Evolutionary conservation across 2,888 invertebrate species (phyloP).

Genomic region (Zele albiditarsus): DNA sequence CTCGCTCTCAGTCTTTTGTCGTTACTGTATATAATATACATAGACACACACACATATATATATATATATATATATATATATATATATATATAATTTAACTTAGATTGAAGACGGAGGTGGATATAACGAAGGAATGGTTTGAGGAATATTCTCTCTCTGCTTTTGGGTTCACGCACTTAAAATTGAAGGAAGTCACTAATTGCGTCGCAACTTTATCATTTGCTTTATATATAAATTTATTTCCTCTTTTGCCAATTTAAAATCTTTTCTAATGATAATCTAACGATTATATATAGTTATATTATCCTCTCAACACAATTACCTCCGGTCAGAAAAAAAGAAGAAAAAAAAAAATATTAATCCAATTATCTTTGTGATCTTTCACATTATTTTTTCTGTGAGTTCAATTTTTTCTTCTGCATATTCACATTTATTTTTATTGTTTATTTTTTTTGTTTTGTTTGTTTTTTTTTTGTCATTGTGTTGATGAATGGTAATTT

Average conservation of each 20-base stretch:
- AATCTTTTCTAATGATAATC: background rate
- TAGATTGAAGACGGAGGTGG: background rate
- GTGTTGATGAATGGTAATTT: slow-evolving; percentile 21
- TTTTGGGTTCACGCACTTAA: slow-evolving; percentile 41
- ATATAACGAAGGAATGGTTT: slow-evolving; percentile 25
- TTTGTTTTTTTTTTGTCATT: background rate
- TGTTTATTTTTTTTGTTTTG: slow-evolving; percentile 30
- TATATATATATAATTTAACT: background rate
- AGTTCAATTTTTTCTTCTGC: background rate
- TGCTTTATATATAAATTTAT: slow-evolving; percentile 24
- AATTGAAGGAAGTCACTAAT: slow-evolving; percentile 45
- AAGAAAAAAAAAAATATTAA: no score
- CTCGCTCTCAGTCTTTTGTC: slow-evolving; percentile 21
- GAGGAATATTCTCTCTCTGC: slow-evolving; percentile 30
- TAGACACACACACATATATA: background rate
- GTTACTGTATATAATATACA: slow-evolving; percentile 11
- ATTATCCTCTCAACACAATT: background rate
- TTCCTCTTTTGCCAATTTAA: slow-evolving; percentile 21
- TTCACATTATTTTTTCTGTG: slow-evolving; percentile 27
- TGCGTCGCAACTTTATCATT: slow-evolving; percentile 28
- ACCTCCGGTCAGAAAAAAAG: background rate
- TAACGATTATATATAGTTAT: background rate
- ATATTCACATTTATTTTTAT: background rate
- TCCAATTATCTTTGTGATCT: slow-evolving; percentile 7
- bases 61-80: background rate